A percentile compares a stretch with the other conserved stretches of the same genome.
These are phyloP conservation scores for Tachuris rubrigastra DNA, from an alignment of 2,113 vertebrate genomes.

Conservation along the genomic window DNA sequence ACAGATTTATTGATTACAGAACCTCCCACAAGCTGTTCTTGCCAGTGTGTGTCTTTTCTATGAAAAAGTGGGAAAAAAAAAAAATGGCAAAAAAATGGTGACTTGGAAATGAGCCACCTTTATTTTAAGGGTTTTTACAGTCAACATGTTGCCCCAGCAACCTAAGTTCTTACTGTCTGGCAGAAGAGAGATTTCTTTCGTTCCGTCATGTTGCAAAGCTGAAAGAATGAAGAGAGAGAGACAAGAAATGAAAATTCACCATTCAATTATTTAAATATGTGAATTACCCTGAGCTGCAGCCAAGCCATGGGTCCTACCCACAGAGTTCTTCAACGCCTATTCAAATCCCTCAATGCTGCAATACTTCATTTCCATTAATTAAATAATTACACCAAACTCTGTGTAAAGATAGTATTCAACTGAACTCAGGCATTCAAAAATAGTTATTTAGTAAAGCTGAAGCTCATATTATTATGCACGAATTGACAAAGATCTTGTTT, in stretches of 20 bases:
- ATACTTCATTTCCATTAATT: constrained; percentile 74
- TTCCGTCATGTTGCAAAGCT: constrained; percentile 65
- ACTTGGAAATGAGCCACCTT: constrained; percentile 74
- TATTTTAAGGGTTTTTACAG: constrained; percentile 61
- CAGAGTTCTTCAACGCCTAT: constrained; percentile 60
- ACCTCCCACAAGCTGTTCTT: constrained; percentile 14
- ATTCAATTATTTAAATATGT: constrained; percentile 67
- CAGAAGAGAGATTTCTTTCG: constrained; percentile 74
- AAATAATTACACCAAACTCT: constrained; percentile 71
- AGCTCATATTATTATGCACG: constrained; percentile 27
- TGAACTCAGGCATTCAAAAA: constrained; percentile 60
- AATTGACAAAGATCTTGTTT: constrained; percentile 51
- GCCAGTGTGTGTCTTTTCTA: constrained; percentile 49
- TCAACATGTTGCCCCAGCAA: constrained; percentile 74
- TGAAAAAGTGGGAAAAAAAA: background rate
- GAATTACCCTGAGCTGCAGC: constrained; percentile 64
- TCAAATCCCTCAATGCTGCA: constrained; percentile 44
- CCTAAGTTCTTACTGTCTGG: constrained; percentile 62
- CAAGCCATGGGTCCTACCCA: constrained; percentile 44
- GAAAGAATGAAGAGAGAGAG: constrained; percentile 47
- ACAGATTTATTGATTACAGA: constrained; percentile 68
- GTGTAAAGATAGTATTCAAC: constrained; percentile 50
- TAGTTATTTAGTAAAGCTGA: constrained; percentile 50
- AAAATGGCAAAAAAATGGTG: background rate
- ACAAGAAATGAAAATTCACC: constrained; percentile 68